Base-by-base conservation (phyloP, 1,140 invertebrate genomes). In the Dolichoris vasculosae region DNA sequence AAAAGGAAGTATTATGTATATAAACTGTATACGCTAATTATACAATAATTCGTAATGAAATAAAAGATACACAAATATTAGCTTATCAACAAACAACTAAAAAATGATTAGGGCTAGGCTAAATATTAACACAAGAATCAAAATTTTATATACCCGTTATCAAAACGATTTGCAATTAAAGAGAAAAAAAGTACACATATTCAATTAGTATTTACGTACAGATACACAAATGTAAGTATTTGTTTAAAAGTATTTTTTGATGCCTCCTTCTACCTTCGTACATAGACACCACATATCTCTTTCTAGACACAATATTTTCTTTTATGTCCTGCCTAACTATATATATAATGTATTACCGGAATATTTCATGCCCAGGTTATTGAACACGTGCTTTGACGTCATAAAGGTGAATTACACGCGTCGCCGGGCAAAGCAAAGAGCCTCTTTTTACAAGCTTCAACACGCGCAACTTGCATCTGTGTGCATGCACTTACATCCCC, bases 401-500 rank as follows among this genome's bases (percentile, higher is more conserved):
- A 93, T 88, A 90, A 89, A 92, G 88, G 91, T 90, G 90, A 90
- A 92, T 92, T 90, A 89, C 88, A 90, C 90, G 90, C 91, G 91
- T 92, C 90, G 91, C 86, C 88, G 89, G 88, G 90, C 89, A 91
- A 92, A 92, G 92, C 89, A 91, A 90, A 90, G 89, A 86, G 67
- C 43, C 76, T 82, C 64, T 64, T 82, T 82, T 86, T 71, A 78
- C 59, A 46, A 48, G 46, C 64, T 35, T 17, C 2, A 55, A 55
- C 51, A 59, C 55, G 32, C 51, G n/a, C 73, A n/a, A 71, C 80
- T 15, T 30, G 48, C 43, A 30, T 30, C n/a, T 35, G 59, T 46
- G 48, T 73, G 23, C 64, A 51, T 30, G 20, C 79, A 43, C 7
- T 9, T 30, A 76, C 82, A 40, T 38, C 23, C 30, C 40, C 64